A percentile compares a stretch with the other conserved stretches of the same genome.
phyloP scores from a whole-genome alignment of 2,113 vertebrate genomes.

The Amblyornis subalaris region DNA sequence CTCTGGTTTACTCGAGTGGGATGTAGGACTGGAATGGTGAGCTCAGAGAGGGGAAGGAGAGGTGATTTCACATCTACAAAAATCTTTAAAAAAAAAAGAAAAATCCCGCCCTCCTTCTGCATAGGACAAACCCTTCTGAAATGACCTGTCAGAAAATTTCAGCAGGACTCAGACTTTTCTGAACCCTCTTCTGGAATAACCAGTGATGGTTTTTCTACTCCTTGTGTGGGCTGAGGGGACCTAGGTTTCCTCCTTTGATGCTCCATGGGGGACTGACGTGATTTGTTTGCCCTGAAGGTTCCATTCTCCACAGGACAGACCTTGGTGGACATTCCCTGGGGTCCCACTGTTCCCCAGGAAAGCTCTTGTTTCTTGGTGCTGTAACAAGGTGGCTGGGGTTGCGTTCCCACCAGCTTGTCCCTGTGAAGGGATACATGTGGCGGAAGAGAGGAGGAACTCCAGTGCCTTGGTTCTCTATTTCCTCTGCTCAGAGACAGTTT shows the following conservation, averaged over 20 bases:
- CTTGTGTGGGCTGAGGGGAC: neutral
- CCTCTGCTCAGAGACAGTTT: neutral
- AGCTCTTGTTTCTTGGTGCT: neutral
- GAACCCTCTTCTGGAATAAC: neutral
- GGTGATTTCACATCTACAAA: neutral
- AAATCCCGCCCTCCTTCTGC: neutral
- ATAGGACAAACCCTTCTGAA: neutral
- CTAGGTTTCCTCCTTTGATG: neutral
- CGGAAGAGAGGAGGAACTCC: neutral
- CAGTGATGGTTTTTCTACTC: rapidly evolving
- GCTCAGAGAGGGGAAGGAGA: neutral
- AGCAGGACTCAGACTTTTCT: neutral
- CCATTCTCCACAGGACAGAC: neutral
- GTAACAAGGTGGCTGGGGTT: neutral
- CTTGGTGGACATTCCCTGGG: neutral
- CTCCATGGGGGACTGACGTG: neutral
- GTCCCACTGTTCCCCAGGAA: rapidly evolving
- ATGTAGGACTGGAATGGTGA: neutral
- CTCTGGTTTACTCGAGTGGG: neutral
- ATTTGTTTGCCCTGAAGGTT: neutral
- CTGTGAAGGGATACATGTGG: rapidly evolving
- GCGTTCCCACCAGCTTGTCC: neutral
- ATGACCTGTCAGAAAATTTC: neutral
- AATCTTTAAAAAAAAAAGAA: neutral
- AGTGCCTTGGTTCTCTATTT: neutral